Evolutionary conservation across 1,140 invertebrate species (phyloP).

Genomic region (Subanguina moxae): DNA sequence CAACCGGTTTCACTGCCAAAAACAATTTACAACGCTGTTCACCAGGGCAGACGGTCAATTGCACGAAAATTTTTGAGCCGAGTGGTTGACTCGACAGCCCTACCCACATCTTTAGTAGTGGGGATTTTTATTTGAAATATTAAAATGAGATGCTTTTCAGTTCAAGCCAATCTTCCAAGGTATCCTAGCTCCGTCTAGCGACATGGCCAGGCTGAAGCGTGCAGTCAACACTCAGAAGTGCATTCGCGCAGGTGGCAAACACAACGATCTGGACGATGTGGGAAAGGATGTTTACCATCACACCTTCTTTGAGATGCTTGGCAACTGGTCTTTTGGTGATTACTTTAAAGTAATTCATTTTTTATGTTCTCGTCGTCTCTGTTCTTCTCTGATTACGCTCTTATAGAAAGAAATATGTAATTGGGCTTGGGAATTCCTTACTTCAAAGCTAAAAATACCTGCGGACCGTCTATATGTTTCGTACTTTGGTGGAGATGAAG

Average conservation of each 20-base stretch:
- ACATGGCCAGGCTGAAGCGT: conserved; percentile 69
- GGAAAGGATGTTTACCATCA: conserved; percentile 99
- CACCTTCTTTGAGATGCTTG: conserved; percentile 99
- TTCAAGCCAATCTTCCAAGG: conserved; percentile 89
- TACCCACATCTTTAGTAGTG: too few relatives aligned
- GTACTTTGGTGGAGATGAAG: conserved; percentile 89
- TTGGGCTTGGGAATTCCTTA: conserved; percentile 96
- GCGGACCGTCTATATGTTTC: conserved; percentile 89
- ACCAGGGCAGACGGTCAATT: too few relatives aligned
- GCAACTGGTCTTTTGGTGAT: conserved; percentile 99
- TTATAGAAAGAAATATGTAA: conserved; percentile 81
- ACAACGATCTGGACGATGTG: conserved; percentile 96
- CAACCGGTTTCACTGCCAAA: too few relatives aligned
- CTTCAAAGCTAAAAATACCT: conserved; percentile 72
- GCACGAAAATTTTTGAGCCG: too few relatives aligned
- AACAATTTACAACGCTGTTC: too few relatives aligned
- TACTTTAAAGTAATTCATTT: conserved; percentile 79
- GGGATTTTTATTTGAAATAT: neutral
- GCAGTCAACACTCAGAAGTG: conserved; percentile 88
- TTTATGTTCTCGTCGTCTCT: conserved; percentile 19
- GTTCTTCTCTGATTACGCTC: conserved; percentile 13
- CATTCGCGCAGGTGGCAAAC: conserved; percentile 96
- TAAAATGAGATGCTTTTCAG: conserved; percentile 61
- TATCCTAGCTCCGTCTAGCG: conserved; percentile 64
- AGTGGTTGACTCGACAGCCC: too few relatives aligned